These are phyloP conservation scores for Scaptomyza cyrtandrae DNA, from an alignment of 2,888 invertebrate species.

Conservation along the genomic window DNA sequence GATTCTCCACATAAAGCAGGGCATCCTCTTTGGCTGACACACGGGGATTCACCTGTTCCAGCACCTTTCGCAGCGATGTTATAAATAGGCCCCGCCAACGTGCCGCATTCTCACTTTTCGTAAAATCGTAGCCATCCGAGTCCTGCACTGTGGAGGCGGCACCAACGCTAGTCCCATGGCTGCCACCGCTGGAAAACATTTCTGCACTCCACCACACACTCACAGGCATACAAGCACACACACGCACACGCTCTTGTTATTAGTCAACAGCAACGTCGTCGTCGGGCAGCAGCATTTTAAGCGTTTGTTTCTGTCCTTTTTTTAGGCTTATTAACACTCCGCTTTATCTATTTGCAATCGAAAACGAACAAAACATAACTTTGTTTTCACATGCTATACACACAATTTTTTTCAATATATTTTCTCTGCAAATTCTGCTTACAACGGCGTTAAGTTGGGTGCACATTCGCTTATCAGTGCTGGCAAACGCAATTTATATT, in stretches of 20 bases:
- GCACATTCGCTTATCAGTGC: constrained; percentile 40
- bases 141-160: constrained; percentile 62
- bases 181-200: constrained; percentile 87
- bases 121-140: constrained; percentile 88
- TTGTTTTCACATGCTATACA: constrained; percentile 64
- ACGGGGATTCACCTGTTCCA: constrained; percentile 95
- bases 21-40: constrained; percentile 94
- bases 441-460: constrained; percentile 58
- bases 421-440: constrained; percentile 63
- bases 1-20: constrained; percentile 94
- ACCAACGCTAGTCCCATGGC: constrained; percentile 59
- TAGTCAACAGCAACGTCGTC: constrained; percentile 63
- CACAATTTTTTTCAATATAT: constrained; percentile 60
- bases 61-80: constrained; percentile 93
- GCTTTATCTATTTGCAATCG: constrained; percentile 36
- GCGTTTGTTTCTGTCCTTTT: constrained; percentile 28
- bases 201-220: constrained; percentile 57
- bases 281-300: constrained; percentile 55
- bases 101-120: constrained; percentile 93
- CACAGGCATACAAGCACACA: constrained; percentile 34
- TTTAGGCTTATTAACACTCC: constrained; percentile 9
- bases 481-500: constrained; percentile 32
- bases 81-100: constrained; percentile 97
- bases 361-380: constrained; percentile 48
- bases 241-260: constrained; percentile 57